Percentiles rank a stretch among this genome's conserved stretches.
phyloP scores from a whole-genome alignment of 2,797 vertebrate genomes.

The Clamator glandarius region DNA sequence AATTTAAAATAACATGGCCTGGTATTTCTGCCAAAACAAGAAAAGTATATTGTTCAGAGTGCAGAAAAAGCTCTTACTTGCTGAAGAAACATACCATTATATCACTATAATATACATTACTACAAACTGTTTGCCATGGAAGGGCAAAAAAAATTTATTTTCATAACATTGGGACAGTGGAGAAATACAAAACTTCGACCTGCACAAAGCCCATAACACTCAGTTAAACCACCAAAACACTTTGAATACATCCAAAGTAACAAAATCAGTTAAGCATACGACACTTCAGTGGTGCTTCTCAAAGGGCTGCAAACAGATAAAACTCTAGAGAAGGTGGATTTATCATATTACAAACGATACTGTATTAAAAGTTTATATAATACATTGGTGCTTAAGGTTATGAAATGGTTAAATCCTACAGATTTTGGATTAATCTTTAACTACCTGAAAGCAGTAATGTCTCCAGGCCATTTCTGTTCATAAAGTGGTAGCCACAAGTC shows the following conservation, averaged over 20 bases:
- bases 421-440: neutral
- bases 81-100: neutral
- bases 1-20: neutral
- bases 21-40: neutral
- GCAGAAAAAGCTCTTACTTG: neutral
- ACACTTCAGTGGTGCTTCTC: neutral
- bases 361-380: neutral
- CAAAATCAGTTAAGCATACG: rapidly evolving
- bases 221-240: neutral
- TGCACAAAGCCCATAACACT: neutral
- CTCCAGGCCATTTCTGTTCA: neutral
- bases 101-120: neutral
- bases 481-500: neutral
- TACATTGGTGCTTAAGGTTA: neutral
- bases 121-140: neutral
- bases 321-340: neutral
- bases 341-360: neutral
- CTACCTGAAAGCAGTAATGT: neutral
- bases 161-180: neutral
- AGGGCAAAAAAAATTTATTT: neutral
- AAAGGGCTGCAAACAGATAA: neutral
- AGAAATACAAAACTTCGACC: neutral
- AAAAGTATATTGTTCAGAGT: neutral
- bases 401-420: neutral
- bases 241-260: neutral